Base-by-base conservation (phyloP, 2,113 vertebrate species). In the Myotis brandtii region DNA sequence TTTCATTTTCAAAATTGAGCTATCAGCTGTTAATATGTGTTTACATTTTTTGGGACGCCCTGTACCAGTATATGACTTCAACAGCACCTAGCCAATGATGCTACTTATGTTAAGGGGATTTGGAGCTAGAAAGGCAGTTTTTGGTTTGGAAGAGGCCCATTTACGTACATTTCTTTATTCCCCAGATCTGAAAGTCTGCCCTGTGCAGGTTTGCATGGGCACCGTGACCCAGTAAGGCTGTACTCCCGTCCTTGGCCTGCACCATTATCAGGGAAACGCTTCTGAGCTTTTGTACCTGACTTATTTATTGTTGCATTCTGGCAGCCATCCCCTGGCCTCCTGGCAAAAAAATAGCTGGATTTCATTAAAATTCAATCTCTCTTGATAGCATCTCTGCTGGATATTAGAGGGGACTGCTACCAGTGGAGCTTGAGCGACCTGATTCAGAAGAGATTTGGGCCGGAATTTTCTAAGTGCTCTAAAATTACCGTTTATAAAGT, bases 361-460 rank as follows among this genome's bases (percentile, higher is more conserved):
- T 96, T 97, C 94, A 96, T 97, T 96, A 97, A 97, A 91, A 97
- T 95, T 96, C 96, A 93, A 50, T 97, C 95, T 95, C 81, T 92
- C 69, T 18, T 73, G 95, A 97, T 97, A 97, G 91, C 81, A 97
- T 96, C 94, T 96, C 81, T 91, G 92, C 73, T 86, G 91, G 50
- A 75, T 96, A 79, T 97, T 83, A 96, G 94, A 79, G 70, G 77
- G 21, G 69, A 59, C 73, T 73, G 70, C 76, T 80, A 82, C 86
- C 52, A 34, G 1, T 52, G 72, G 89, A 96, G 62, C 59, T n/a
- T 94, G 70, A 86, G 87, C 59, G 56, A 62, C 52, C 69, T 96
- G 76, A 92, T 91, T 95, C 93, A 72, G 90, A 84, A 95, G 69
- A 96, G 90, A 83, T 91, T 93, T 73, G 37, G 93, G 66, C 56